phyloP scores from a whole-genome alignment of 2,797 vertebrate species.

The Lacerta agilis region DNA sequence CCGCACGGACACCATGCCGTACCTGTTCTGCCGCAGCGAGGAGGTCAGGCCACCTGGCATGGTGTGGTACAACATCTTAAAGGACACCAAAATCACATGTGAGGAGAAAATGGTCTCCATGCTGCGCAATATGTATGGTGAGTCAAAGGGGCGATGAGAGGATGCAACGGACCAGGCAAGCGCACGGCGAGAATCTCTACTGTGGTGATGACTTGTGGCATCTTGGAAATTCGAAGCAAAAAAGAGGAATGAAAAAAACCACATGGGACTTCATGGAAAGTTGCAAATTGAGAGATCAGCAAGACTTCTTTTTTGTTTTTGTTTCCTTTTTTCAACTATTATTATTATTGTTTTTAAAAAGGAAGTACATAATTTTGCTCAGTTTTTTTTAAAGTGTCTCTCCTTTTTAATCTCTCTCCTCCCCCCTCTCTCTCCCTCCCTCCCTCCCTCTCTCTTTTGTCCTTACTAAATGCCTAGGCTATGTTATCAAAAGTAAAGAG shows the following conservation, averaged over 20 bases:
- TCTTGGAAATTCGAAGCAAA: constrained; percentile 63
- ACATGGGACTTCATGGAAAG: constrained; percentile 69
- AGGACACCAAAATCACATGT: constrained; percentile 90
- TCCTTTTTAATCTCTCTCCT: constrained; percentile 60
- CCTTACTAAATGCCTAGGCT: constrained; percentile 74
- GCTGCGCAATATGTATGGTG: constrained; percentile 95
- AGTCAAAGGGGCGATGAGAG: constrained; percentile 94
- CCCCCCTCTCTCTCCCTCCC: constrained; percentile 76
- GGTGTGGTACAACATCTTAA: constrained; percentile 90
- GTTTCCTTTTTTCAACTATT: constrained; percentile 32
- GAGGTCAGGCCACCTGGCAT: constrained; percentile 83
- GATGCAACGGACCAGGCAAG: constrained; percentile 55
- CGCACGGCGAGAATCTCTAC: constrained; percentile 62
- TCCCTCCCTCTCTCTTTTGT: constrained; percentile 71
- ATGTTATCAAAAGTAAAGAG: constrained; percentile 44
- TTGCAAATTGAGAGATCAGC: constrained; percentile 59
- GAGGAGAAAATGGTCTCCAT: constrained; percentile 95
- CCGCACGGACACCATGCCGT: constrained; percentile 93
- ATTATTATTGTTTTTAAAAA: constrained; percentile 72
- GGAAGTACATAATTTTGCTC: constrained; percentile 72
- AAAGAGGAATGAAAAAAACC: constrained; percentile 69
- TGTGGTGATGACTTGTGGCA: constrained; percentile 62
- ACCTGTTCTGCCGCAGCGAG: constrained; percentile 90
- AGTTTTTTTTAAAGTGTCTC: constrained; percentile 12
- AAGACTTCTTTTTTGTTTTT: constrained; percentile 59